Evolutionary conservation across 2,888 invertebrate genomes (phyloP), one percentile per base, ranked within the genome.

Genomic region (Salticus scenicus): DNA sequence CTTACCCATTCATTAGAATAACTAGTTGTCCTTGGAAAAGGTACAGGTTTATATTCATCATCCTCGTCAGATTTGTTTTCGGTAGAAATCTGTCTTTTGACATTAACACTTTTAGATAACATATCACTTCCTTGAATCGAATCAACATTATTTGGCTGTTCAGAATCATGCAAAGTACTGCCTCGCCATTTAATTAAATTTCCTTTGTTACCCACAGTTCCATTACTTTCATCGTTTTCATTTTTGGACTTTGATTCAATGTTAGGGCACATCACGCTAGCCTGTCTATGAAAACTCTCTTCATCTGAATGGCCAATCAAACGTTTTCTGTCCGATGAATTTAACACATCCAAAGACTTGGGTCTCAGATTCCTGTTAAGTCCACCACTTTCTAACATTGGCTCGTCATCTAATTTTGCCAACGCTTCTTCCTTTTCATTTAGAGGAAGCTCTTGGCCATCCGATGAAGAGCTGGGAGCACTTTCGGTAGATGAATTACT

Each of bases 101-200:
- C 4, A 17, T 30, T 41, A n/a, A 20, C 14, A 20, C n/a, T 41
- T 24, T 41, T 31, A 24, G 70, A 57, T 14, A 57, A 37, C 14
- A 69, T 33, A 42, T 14, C 42, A 24, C 42, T 64, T 57, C 63
- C 74, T 14, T 63, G 70, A 24, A 33, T 17, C 31, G 37, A 31
- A 76, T 71, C 37, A 71, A 57, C 41, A 17, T 57, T 69, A 20
- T 37, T 51, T 17, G 51, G 12, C 12, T 84, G 75, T 7, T 82
- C 83, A 51, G 73, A 67, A 69, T 85, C 73, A 24, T 94, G 94
- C 89, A 95, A 93, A 88, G 94, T 94, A 67, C 94, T 94, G 71
- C 94, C 95, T 91, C 95, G 95, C 95, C 95, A 95, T 92, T 95
- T 95, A 89, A 94, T 93, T 89, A 95, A 92, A 72, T 67, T 79